Evolutionary conservation across 2,888 invertebrate genomes (phyloP).

Genomic region (Doris montereyensis): DNA sequence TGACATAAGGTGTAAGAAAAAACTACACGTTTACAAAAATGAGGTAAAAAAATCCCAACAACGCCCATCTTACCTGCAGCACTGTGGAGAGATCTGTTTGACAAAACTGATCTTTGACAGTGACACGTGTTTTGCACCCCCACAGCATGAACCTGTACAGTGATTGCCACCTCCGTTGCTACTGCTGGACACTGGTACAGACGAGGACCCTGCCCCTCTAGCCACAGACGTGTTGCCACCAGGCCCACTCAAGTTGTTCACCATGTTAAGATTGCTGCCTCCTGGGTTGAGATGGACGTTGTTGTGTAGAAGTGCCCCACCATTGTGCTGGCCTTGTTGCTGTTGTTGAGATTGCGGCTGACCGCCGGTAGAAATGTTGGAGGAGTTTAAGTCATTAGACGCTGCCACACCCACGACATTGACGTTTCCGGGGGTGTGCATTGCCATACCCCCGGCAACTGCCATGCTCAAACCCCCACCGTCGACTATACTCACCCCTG

Average conservation of each 20-base stretch:
- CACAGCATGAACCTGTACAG: slow-evolving; percentile 31
- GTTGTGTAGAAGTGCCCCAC: slow-evolving; percentile 28
- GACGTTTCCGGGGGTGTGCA: slow-evolving; percentile 25
- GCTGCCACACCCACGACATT: slow-evolving; percentile 31
- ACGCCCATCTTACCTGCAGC: slow-evolving; percentile 30
- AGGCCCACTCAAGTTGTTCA: slow-evolving; percentile 31
- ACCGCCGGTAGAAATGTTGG: not conserved
- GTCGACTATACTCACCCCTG: slow-evolving; percentile 38
- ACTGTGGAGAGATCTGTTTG: slow-evolving; percentile 41
- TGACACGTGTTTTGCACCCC: slow-evolving; percentile 38
- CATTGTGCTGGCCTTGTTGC: slow-evolving; percentile 10
- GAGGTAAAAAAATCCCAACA: not conserved
- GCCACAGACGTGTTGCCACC: not conserved
- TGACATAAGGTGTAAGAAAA: not conserved
- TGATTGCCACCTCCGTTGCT: not conserved
- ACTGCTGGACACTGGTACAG: not conserved
- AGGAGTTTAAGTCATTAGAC: slow-evolving; percentile 14
- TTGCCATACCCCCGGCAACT: slow-evolving; percentile 38
- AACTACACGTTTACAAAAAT: not conserved
- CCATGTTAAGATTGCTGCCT: slow-evolving; percentile 17
- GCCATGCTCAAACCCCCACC: slow-evolving; percentile 38
- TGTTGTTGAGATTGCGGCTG: slow-evolving; percentile 26
- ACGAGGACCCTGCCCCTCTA: not conserved
- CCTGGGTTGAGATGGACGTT: slow-evolving; percentile 35
- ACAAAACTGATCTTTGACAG: slow-evolving; percentile 39